phyloP scores from a whole-genome alignment of 2,113 vertebrate genomes.

The Chlorodrepanis virens region DNA sequence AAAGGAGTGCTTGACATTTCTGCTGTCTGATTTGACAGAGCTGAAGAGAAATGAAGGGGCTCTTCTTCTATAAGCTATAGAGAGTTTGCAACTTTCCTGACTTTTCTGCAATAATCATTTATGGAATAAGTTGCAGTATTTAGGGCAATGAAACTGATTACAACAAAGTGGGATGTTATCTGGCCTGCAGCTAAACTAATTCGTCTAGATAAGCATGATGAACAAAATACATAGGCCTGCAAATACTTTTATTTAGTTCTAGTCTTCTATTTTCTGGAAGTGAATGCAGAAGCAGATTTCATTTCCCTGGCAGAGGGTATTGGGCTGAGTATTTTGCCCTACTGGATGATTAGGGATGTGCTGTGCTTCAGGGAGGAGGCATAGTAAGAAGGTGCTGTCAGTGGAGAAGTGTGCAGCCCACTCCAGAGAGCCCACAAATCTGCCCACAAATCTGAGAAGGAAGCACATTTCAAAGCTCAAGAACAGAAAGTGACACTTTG shows the following conservation, averaged over 20 bases:
- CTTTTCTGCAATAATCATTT: neutral
- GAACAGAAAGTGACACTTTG: neutral
- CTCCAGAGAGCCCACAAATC: neutral
- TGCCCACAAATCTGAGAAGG: neutral
- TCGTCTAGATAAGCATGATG: neutral
- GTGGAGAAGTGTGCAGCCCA: neutral
- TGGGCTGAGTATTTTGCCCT: neutral
- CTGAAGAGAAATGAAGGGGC: neutral
- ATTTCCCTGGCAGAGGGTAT: neutral
- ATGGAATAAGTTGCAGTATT: conserved; percentile 1
- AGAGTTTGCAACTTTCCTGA: neutral
- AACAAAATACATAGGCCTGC: neutral
- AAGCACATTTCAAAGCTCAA: neutral
- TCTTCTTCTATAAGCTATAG: neutral
- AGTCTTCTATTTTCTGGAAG: neutral
- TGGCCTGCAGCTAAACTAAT: conserved; percentile 19
- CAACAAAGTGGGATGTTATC: neutral
- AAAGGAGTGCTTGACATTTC: neutral
- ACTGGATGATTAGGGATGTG: neutral
- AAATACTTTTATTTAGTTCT: conserved; percentile 9
- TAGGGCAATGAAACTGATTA: neutral
- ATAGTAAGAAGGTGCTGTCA: neutral
- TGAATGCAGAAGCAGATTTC: neutral
- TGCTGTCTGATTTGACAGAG: neutral
- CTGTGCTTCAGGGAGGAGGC: neutral